These are phyloP conservation scores for Mastomys coucha DNA, from an alignment of 2,113 vertebrate species.

Conservation along the genomic window DNA sequence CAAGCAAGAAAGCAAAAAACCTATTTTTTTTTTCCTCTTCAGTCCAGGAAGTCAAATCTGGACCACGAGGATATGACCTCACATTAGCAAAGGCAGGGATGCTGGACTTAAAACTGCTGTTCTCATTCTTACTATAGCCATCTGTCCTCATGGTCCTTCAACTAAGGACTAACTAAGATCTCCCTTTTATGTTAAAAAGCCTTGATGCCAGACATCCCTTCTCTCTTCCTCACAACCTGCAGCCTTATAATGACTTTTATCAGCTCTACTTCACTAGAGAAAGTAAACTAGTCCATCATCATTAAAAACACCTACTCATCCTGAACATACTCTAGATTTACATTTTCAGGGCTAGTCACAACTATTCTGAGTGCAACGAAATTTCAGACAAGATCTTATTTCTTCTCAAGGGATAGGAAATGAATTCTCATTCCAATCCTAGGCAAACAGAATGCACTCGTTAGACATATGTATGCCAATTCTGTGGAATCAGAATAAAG, in stretches of 20 bases:
- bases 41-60: neutral
- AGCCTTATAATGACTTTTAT: neutral
- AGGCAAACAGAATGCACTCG: neutral
- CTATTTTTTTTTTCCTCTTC: too few relatives aligned
- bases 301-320: neutral
- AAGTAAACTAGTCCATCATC: neutral
- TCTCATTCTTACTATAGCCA: neutral
- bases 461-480: slow-evolving; percentile 41
- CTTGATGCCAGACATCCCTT: neutral
- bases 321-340: neutral
- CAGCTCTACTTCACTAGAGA: neutral
- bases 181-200: neutral
- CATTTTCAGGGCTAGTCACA: neutral
- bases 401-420: neutral
- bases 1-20: neutral
- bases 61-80: neutral
- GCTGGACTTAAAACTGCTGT: neutral
- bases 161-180: neutral
- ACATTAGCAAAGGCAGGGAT: neutral
- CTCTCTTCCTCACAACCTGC: neutral
- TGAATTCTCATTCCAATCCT: neutral
- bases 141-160: neutral
- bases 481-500: slow-evolving; percentile 35
- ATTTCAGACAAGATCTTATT: slow-evolving; percentile 43
- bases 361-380: neutral